Evolutionary conservation across 1,140 invertebrate species (phyloP), one percentile per base, ranked within the genome.

Genomic region (Trichonephila clavata): DNA sequence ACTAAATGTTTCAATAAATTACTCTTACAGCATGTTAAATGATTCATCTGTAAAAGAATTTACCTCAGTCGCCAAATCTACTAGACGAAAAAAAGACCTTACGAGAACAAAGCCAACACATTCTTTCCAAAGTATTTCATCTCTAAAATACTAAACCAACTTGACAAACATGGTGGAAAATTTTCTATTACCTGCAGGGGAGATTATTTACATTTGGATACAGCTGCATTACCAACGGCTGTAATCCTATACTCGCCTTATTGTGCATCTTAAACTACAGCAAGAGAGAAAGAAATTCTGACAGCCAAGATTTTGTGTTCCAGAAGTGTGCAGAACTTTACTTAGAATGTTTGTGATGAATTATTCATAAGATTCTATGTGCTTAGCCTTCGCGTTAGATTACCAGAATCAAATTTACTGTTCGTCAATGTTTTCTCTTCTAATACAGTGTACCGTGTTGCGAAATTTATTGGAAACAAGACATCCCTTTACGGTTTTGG

Each of bases 271-370:
- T 21, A 68, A 68, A 68, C 24, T 14, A 2, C n/a, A 68, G 50
- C 50, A 4, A 21, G 57, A 4, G 5, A 21, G 63, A 87, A 87
- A 87, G 57, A 81, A 81, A 81, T 50, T 43, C 43, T 81, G 43
- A 81, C 80, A 81, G 80, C 50, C 50, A 50, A 50, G 50, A 50
- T 81, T 43, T 27, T 8, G 32, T 81, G 39, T 81, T 20, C 39
- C 18, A 60, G 24, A 63, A 27, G 86, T 32, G 32, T 39, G 13
- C 65, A 24, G 65, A 68, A 89, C 65, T 63, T 89, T 89, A 71
- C 65, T 89, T 77, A 68, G 63, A 57, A 68, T 89, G 87, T 89
- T 89, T 89, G 27, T 57, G 13, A 71, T 89, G 87, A 89, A 89
- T 89, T 50, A 89, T 89, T 89, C 87, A 89, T 43, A 6, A 43